Conservation (phyloP, 2,797 vertebrate species). For the Cercopithecus petaurista region DNA sequence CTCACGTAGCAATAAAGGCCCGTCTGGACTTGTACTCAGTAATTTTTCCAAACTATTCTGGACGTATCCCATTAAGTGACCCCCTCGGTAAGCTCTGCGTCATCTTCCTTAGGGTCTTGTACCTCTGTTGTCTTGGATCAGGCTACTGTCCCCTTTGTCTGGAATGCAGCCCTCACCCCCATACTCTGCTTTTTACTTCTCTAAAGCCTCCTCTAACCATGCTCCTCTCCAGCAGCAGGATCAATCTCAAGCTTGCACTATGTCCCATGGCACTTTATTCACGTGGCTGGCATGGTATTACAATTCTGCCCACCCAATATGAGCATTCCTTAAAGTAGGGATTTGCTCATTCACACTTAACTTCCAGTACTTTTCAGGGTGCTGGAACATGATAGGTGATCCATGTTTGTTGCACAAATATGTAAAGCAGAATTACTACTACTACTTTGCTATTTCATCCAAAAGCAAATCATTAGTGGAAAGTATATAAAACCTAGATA, state of each 20-base stretch:
- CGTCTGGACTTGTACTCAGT: background rate
- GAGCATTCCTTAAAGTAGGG: background rate
- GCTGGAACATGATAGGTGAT: background rate
- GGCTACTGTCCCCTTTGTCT: background rate
- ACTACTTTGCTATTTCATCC: background rate
- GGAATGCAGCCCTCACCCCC: background rate
- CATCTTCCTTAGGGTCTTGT: background rate
- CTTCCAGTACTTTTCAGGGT: too few relatives aligned
- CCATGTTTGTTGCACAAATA: background rate
- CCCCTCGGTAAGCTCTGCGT: background rate
- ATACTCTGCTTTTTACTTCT: background rate
- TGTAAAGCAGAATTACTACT: background rate
- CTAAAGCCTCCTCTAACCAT: background rate
- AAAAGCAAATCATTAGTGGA: background rate
- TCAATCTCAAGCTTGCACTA: background rate
- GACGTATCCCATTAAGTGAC: background rate
- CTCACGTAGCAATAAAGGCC: background rate
- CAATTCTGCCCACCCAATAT: background rate
- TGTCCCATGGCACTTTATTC: too few relatives aligned
- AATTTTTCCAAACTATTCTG: background rate
- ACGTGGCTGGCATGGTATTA: fast-evolving
- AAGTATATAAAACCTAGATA: background rate
- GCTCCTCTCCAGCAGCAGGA: background rate
- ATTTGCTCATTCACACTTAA: background rate
- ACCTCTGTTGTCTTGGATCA: background rate